These are phyloP conservation scores for Thunnus maccoyii DNA, from an alignment of 2,113 vertebrate genomes.

Conservation along the genomic window DNA sequence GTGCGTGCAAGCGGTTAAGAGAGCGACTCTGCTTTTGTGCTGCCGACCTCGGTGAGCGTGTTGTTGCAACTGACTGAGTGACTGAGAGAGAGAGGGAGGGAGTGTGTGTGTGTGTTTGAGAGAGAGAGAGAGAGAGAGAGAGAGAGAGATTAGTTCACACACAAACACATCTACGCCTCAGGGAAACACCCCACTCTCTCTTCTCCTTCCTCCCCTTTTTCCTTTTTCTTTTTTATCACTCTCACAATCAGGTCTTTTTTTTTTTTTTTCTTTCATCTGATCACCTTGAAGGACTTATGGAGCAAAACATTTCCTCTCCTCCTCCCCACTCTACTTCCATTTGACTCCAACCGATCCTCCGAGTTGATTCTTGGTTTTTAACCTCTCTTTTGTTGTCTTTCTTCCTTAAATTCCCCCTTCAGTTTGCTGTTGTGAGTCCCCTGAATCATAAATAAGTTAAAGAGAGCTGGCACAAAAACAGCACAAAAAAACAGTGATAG, in stretches of 20 bases:
- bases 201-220: slow-evolving; percentile 12
- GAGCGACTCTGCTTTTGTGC: slow-evolving; percentile 72
- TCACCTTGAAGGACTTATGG: slow-evolving; percentile 46
- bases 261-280: slow-evolving; percentile 37
- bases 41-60: slow-evolving; percentile 64
- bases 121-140: slow-evolving; percentile 35
- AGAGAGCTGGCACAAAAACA: slow-evolving; percentile 38
- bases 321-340: slow-evolving; percentile 5
- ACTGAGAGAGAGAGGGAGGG: slow-evolving; percentile 39
- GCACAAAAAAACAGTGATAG: slow-evolving; percentile 32
- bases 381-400: slow-evolving; percentile 45
- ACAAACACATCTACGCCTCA: slow-evolving; percentile 65
- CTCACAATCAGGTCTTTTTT: slow-evolving; percentile 22
- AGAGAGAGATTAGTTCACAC: slow-evolving; percentile 62
- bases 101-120: slow-evolving; percentile 37
- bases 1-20: slow-evolving; percentile 7
- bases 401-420: slow-evolving; percentile 16
- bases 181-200: slow-evolving; percentile 68
- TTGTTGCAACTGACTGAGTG: slow-evolving; percentile 65
- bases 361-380: slow-evolving; percentile 31
- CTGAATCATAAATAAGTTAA: slow-evolving; percentile 79
- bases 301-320: slow-evolving; percentile 30
- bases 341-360: neutral
- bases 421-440: slow-evolving; percentile 52
- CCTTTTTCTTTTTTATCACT: slow-evolving; percentile 45